These are phyloP conservation scores for Myrmophylax atrothorax DNA, from an alignment of 2,113 vertebrate genomes.

Conservation along the genomic window DNA sequence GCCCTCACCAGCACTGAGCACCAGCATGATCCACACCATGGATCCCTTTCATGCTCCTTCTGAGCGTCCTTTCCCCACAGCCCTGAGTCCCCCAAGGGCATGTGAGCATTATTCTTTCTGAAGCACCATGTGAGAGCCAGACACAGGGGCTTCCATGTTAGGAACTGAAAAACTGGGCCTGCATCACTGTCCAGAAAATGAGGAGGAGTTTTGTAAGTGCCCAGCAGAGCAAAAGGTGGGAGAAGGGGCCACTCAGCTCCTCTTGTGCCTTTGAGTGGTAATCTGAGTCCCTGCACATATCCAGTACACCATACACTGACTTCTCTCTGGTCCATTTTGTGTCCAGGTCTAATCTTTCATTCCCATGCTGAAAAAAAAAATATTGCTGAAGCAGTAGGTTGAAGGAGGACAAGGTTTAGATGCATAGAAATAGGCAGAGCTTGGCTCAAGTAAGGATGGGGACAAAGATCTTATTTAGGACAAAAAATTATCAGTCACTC, in stretches of 20 bases:
- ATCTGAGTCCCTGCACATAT: neutral
- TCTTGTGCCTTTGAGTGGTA: neutral
- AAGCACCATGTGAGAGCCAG: neutral
- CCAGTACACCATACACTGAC: too few species aligned
- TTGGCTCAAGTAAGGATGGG: neutral
- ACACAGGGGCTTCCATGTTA: neutral
- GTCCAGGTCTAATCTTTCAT: neutral
- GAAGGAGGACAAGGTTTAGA: neutral
- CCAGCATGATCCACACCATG: neutral
- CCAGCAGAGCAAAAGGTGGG: neutral
- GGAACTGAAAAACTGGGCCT: neutral
- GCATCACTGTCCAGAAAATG: neutral
- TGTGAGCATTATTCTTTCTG: neutral
- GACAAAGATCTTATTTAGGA: neutral
- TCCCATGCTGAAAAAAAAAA: neutral
- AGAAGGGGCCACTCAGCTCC: neutral
- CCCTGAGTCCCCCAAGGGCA: neutral
- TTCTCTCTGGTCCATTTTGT: neutral
- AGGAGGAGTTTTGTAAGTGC: neutral
- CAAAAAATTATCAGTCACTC: neutral
- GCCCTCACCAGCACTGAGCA: fast-evolving
- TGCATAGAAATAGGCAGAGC: neutral
- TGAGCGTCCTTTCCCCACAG: neutral
- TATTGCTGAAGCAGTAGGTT: neutral
- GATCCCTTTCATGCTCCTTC: neutral